A percentile compares a stretch with the other conserved stretches of the same genome.
Conservation (phyloP, 2,888 invertebrate genomes). For the Andrena haemorrhoa region DNA sequence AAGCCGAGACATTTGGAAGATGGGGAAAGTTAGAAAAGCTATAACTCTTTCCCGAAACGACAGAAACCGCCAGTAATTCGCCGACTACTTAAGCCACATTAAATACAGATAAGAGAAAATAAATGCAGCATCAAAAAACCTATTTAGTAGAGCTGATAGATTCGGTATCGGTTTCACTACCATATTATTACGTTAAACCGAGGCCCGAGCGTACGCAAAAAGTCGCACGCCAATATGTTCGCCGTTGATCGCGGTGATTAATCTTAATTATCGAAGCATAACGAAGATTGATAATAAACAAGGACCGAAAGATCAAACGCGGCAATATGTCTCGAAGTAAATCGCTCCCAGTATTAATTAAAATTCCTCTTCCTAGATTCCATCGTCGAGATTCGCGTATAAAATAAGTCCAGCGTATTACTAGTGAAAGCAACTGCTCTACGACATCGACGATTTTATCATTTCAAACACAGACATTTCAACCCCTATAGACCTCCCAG, state of each 20-base stretch:
- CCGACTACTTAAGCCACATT: background rate
- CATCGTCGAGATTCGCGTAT: background rate
- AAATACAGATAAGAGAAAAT: background rate
- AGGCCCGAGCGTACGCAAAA: constrained; percentile 26
- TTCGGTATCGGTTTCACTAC: constrained; percentile 34
- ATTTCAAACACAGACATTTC: background rate
- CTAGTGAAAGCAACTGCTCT: background rate
- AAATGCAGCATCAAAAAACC: background rate
- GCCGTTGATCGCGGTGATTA: constrained; percentile 43
- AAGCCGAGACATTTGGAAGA: too few relatives aligned
- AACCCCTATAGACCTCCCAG: background rate
- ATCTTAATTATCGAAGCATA: constrained; percentile 58
- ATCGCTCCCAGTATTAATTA: constrained; percentile 40
- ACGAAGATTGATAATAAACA: constrained; percentile 51
- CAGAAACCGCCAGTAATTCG: background rate
- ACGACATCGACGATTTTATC: background rate
- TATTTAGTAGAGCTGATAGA: constrained; percentile 3
- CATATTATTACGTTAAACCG: constrained; percentile 30
- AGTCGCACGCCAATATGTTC: constrained; percentile 13
- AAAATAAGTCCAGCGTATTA: background rate
- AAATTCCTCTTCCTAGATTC: constrained; percentile 29
- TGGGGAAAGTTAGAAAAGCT: too few relatives aligned
- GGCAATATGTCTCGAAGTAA: constrained; percentile 33
- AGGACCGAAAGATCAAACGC: constrained; percentile 43
- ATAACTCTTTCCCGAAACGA: too few relatives aligned